Evolutionary conservation across 1,140 invertebrate genomes (phyloP), one percentile per base, ranked within the genome.

Genomic region (Gonioctena quinquepunctata): DNA sequence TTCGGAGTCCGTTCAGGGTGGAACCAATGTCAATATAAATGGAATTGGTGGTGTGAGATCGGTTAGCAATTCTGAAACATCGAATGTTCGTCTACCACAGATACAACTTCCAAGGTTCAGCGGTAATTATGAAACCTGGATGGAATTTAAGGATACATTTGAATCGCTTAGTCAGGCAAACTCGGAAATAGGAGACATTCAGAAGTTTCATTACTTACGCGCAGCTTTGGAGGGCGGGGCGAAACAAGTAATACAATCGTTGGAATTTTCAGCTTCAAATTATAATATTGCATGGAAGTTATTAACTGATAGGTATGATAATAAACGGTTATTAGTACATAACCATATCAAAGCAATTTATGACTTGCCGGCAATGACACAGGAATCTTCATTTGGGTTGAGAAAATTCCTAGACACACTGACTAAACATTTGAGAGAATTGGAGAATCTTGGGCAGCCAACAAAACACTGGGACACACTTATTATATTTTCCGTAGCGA

Each of bases 181-280:
- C 61, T 19, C 28, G 3, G 19, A 52, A 18, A 66, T 79, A 1
- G 13, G 56, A 22, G 19, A 52, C 7, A 76, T 79, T 49, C 73
- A 82, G 71, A 79, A 77, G 49, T 75, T 77, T 65, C 76, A 81
- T 65, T 80, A 82, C 68, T 64, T 82, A 54, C 54, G 73, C 13
- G 69, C 79, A 4, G 73, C 75, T 66, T 63, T 82, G 21, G 67
- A 76, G 48, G 74, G 72, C 6, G 68, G 72, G 48, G 78, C 80
- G 0, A 42, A 56, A 1, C 54, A 76, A 21, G 72, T 80, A 2
- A 73, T 83, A 16, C 62, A 76, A 67, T 70, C 70, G 11, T 63
- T 81, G 21, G 74, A 76, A 21, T 72, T 78, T 16, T 71, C 59
- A n/a, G 18, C 11, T 7, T 11, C 11, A n/a, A 52, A 65, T 52